Base-by-base conservation (phyloP, 2,113 vertebrate species). In the Dicaeum eximium region DNA sequence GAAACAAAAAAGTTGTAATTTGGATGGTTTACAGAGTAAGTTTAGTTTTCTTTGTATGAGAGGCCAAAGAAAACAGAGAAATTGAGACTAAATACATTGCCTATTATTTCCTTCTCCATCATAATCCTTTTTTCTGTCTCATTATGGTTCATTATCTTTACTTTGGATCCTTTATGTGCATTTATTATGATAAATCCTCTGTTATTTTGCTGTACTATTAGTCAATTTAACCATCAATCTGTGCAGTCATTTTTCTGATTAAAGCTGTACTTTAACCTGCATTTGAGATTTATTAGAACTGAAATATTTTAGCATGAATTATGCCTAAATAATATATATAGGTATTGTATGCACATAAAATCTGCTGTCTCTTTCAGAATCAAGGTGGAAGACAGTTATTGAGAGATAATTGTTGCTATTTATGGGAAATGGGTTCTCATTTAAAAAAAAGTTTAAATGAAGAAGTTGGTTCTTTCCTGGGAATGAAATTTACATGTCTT, bases 391-490 rank as follows among this genome's bases (percentile, higher is more conserved):
- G 60, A 90, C 18, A 51, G 54, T 60, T 83, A 81, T 42, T 16
- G 87, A 91, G 47, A 78, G 25, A 79, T 64, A 96, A 93, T 92
- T 93, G 38, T 61, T 93, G 33, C 80, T 96, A 90, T 95, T 94
- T 95, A 95, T 77, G 47, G 61, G n/a, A 79, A 94, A 78, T 45
- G 17, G 15, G 31, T 88, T 86, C 61, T 96, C 65, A 47, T 91
- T 94, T 89, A 90, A 94, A 96, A 71, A 42, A 90, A 80, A 83
- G 25, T 53, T 95, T 96, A 92, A 91, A 93, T 18, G 13, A 86
- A 71, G 53, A 91, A 86, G 44, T 74, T 85, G 65, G 14, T 37
- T 91, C 45, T 57, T 91, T 96, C 42, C 57, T 88, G 9, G 47
- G 35, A 86, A 74, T 84, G 31, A 57, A 96, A 92, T 88, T 86